Evolutionary conservation across 1,140 invertebrate genomes (phyloP), one percentile per base, ranked within the genome.

Genomic region (Aphidius ervi): DNA sequence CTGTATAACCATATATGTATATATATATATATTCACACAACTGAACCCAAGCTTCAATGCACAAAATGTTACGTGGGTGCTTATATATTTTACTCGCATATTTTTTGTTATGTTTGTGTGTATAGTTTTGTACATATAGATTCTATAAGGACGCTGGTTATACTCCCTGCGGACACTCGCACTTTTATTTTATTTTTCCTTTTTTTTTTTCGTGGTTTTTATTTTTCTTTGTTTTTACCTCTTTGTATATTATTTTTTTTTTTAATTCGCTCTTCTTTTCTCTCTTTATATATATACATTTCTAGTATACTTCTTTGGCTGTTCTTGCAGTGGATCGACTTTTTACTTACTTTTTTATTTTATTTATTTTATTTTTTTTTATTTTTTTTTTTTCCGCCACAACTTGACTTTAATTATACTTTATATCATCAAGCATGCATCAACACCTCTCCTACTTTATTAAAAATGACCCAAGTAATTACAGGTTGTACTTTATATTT

Each of bases 161-260:
- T 63, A 63, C 59, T 63, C 57, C 62, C 62, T 53, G 54, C 55
- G 57, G 62, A 56, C 52, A 45, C 57, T 58, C 67, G 65, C 62
- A 54, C 62, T 56, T 63, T 58, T 37, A 40, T 16, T 40, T 16
- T 16, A 16, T 16, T 16, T 16, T 16, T 16, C 16, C 16, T 16
- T 16, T 16, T 16, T 16, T 16, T 16, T 16, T 16, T 16, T 16
- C 16, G 16, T 16, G 16, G 16, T 16, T 16, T 16, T 16, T 16
- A 16, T 16, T 16, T 16, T 16, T 16, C 16, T 16, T 16, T 16
- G 16, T 16, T 16, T 16, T 16, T 16, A 16, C 16, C 16, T 16
- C 16, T 16, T 16, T 16, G 16, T 16, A 16, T 16, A 16, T 16
- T 16, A 16, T 23, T 52, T 49, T 49, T 41, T 46, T 31, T 31